Base-by-base conservation (phyloP, 1,140 invertebrate genomes). In the Tetragonula clypearis region DNA sequence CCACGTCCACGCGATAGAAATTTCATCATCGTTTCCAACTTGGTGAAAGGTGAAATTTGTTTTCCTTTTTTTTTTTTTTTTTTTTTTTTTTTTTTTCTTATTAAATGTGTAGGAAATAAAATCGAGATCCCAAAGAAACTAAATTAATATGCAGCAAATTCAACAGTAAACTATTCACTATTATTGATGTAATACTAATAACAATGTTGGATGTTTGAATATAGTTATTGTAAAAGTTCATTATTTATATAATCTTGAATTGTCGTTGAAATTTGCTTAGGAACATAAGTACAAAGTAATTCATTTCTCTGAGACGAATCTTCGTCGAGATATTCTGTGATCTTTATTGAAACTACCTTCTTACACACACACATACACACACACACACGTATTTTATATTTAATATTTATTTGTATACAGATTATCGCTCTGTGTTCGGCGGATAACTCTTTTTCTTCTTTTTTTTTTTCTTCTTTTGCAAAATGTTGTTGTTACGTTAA, bases 181-280 rank as follows among this genome's bases (percentile, higher is more conserved):
- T 58, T 58, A 75, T 35, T 21, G 73, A 75, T 75, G 73, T 58
- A 58, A 75, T 62, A 62, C 60, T 58, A 58, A 58, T 58, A 75
- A 58, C 30, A 35, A 30, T 76, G 30, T 60, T 60, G 30, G 60
- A 76, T 60, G 21, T 58, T 76, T 60, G 30, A 58, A 60, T 76
- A 76, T 41, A 76, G 19, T 75, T 26, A 30, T 21, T 60, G 12
- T 35, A 76, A 58, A 23, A 60, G 23, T 76, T 60, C 21, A 23
- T 76, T 30, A 56, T 53, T 75, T 30, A 35, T 56, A 26, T 56
- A 58, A 30, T 74, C n/a, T 14, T 73, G 19, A n/a, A 73, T 73
- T 30, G 30, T 69, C 9, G 35, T 41, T 30, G 19, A 69, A 35
- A 41, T 69, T 17, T 69, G 19, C 17, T 69, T 35, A 69, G 30